Percentiles rank a stretch among this genome's conserved stretches.
These are phyloP conservation scores for Drosophila barbarae DNA, from an alignment of 2,888 invertebrate genomes.

Conservation along the genomic window DNA sequence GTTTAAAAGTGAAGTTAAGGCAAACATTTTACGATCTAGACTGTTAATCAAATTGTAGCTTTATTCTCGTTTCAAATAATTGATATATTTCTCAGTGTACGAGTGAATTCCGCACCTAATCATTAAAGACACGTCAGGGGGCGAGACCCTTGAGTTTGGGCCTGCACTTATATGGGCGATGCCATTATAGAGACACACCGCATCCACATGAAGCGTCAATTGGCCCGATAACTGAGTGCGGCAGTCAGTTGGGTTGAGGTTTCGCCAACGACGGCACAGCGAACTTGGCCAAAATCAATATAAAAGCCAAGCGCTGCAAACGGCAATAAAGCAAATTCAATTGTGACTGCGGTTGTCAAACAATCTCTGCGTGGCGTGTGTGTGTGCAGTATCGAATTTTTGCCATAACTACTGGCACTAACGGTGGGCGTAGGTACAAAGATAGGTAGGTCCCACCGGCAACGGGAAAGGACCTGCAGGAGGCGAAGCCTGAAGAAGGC, in stretches of 20 bases:
- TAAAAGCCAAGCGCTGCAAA: slow-evolving; percentile 44
- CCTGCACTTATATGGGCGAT: slow-evolving; percentile 32
- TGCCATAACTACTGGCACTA: slow-evolving; percentile 47
- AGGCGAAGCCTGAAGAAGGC: slow-evolving; percentile 27
- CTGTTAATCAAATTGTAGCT: too few species aligned
- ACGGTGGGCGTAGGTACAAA: slow-evolving; percentile 20
- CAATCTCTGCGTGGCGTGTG: slow-evolving; percentile 54
- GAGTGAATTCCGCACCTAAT: slow-evolving; percentile 18
- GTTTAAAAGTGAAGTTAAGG: background rate
- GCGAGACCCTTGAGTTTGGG: slow-evolving; percentile 31
- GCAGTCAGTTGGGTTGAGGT: slow-evolving; percentile 15
- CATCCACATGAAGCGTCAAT: slow-evolving; percentile 24
- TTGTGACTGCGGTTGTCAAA: slow-evolving; percentile 70
- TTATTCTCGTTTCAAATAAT: too few species aligned
- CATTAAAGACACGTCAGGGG: slow-evolving; percentile 53
- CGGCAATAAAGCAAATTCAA: slow-evolving; percentile 63
- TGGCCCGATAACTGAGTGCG: slow-evolving; percentile 41
- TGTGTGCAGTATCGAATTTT: slow-evolving; percentile 51
- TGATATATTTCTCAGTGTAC: slow-evolving; percentile 1
- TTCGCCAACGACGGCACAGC: slow-evolving; percentile 16
- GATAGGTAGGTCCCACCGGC: background rate
- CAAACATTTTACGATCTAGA: too few species aligned
- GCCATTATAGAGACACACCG: slow-evolving; percentile 47
- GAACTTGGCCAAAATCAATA: slow-evolving; percentile 49
- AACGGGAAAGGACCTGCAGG: slow-evolving; percentile 12